phyloP scores from a whole-genome alignment of 2,888 invertebrate species.

The Sinopyrophorus schimmeli region DNA sequence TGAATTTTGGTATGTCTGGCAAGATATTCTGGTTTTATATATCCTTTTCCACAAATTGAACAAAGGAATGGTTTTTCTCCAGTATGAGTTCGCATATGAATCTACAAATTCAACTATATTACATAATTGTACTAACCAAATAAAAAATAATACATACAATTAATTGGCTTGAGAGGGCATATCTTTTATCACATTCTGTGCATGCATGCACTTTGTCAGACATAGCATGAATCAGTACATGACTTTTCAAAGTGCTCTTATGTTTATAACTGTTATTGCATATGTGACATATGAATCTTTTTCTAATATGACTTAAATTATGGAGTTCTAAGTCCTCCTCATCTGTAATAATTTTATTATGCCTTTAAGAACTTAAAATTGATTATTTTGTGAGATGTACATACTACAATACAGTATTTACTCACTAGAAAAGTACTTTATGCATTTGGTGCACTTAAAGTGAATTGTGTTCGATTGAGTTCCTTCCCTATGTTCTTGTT shows the following conservation, averaged over 20 bases:
- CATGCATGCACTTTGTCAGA: conserved; percentile 36
- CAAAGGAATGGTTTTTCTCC: conserved; percentile 41
- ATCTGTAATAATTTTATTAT: conserved; percentile 5
- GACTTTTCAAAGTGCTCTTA: conserved; percentile 32
- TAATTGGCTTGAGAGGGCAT: conserved; percentile 40
- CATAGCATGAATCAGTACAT: conserved; percentile 35
- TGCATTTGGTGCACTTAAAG: too few species aligned
- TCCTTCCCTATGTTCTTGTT: too few species aligned
- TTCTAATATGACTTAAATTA: conserved; percentile 24
- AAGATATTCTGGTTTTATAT: conserved; percentile 41
- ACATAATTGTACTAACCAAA: not conserved
- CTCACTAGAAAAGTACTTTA: too few species aligned
- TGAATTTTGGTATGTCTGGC: conserved; percentile 44
- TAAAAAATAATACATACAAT: conserved; percentile 26
- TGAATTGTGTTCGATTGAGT: too few species aligned
- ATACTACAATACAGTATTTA: too few species aligned
- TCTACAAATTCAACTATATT: conserved; percentile 27
- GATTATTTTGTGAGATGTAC: too few species aligned
- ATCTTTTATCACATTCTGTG: conserved; percentile 39
- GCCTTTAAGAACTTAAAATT: too few species aligned
- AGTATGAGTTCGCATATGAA: conserved; percentile 42
- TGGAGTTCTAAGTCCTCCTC: conserved; percentile 1
- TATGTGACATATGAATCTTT: too few species aligned
- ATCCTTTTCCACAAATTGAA: conserved; percentile 40
- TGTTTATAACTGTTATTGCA: conserved; percentile 30